Evolutionary conservation across 2,113 vertebrate genomes (phyloP).

Genomic region (Corythornis cristatus): DNA sequence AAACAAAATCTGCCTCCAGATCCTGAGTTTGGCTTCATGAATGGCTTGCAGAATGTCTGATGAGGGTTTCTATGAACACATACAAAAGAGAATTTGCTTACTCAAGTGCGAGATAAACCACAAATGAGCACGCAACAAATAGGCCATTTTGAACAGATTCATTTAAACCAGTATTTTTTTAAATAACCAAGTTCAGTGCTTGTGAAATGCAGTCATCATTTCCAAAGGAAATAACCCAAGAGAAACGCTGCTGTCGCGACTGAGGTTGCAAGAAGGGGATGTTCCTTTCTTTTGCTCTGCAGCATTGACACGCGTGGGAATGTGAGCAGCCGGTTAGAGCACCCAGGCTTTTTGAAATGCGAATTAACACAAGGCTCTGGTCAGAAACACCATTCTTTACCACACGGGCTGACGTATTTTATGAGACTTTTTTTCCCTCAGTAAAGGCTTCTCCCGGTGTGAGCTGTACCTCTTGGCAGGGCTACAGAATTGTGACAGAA

Average conservation of each 20-base stretch:
- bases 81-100: neutral
- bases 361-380: neutral
- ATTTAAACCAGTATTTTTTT: neutral
- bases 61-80: neutral
- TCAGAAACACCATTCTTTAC: neutral
- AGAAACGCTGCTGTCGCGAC: neutral
- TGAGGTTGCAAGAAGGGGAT: neutral
- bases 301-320: too few relatives aligned
- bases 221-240: neutral
- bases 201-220: neutral
- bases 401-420: fast-evolving
- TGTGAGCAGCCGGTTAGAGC: fast-evolving
- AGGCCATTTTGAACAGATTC: neutral
- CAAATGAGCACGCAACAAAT: neutral
- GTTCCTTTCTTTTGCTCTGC: neutral
- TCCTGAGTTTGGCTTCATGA: neutral
- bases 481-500: neutral
- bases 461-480: too few relatives aligned
- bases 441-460: neutral
- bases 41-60: neutral
- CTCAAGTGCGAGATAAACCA: neutral
- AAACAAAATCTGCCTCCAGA: neutral
- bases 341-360: neutral
- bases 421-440: neutral
- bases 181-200: neutral